Percentiles rank a stretch among this genome's conserved stretches.
Evolutionary conservation across 1,140 invertebrate genomes (phyloP).

Genomic region (Drosophila orosa): DNA sequence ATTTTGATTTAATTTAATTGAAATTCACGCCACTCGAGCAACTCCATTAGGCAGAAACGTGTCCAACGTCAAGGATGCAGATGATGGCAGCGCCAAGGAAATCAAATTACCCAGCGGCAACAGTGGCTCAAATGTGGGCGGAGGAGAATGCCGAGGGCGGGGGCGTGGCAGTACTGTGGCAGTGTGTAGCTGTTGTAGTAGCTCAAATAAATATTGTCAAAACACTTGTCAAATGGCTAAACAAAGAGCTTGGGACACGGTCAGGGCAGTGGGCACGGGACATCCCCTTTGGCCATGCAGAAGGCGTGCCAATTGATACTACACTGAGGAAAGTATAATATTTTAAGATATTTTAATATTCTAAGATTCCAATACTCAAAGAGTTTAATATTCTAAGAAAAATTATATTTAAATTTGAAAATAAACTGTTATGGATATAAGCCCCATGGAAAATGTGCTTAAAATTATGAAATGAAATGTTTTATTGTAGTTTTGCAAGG

Average conservation of each 20-base stretch:
- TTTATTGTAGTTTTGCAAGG: too few relatives aligned
- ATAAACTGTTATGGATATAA: background rate
- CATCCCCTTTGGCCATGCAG: slow-evolving; percentile 9
- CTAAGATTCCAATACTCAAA: background rate
- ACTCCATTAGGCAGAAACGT: slow-evolving; percentile 83
- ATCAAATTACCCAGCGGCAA: slow-evolving; percentile 68
- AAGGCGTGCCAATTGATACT: slow-evolving; percentile 63
- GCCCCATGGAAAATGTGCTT: too few relatives aligned
- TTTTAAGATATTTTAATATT: background rate
- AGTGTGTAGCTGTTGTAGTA: slow-evolving; percentile 37
- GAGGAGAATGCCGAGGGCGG: background rate
- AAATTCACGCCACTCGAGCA: slow-evolving; percentile 82
- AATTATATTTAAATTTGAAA: background rate
- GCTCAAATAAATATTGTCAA: slow-evolving; percentile 80
- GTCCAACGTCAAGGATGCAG: slow-evolving; percentile 67
- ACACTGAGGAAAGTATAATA: slow-evolving; percentile 11
- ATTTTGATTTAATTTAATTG: slow-evolving; percentile 83
- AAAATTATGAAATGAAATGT: too few relatives aligned
- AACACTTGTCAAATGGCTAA: slow-evolving; percentile 82
- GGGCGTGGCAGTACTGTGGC: background rate
- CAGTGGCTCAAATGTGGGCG: slow-evolving; percentile 17
- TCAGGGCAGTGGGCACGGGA: slow-evolving; percentile 7
- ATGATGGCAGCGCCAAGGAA: slow-evolving; percentile 59
- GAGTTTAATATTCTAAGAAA: background rate
- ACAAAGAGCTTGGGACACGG: slow-evolving; percentile 52